Base-by-base conservation (phyloP, 2,797 vertebrate genomes). In the Sebastes iracundus region DNA sequence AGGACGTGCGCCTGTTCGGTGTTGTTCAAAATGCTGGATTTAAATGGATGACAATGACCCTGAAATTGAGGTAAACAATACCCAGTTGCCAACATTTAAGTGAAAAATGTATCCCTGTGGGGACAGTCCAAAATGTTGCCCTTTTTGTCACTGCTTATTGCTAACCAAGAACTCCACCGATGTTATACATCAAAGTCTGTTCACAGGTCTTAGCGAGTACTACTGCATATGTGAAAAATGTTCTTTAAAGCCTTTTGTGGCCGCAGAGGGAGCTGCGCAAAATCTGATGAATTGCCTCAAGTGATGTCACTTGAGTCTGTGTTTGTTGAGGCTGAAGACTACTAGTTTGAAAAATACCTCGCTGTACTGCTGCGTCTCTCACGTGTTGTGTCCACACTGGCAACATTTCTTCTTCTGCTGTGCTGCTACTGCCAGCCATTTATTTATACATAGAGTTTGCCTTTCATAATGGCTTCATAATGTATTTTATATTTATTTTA, bases 11-110 rank as follows among this genome's bases (percentile, higher is more conserved):
- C 32, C 27, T 49, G 61, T 84, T 82, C 49, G 68, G 58, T 70
- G 52, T 55, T 77, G 8, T 58, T 82, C 18, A 49, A 62, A 81
- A 35, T 55, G 42, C 20, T 65, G n/a, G 20, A 72, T 82, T 81
- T 79, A 83, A 79, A 85, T 73, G 32, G 60, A 85, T 86, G 38
- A 69, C 42, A 30, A 4, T 77, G 75, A 85, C 79, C 63, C 42
- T 76, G 61, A 66, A 84, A 77, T 59, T 16, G 23, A 69, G 64
- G 71, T 81, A 65, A 87, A 88, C 64, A 82, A 72, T 64, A 65
- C 46, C 32, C 55, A 32, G 27, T 56, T 66, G 60, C 66, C 74
- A 70, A 42, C 46, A 66, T 52, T 55, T 33, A 63, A 38, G 62
- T 64, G 52, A 75, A 63, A 77, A 80, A 62, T 33, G 46, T 3